phyloP scores from a whole-genome alignment of 2,888 invertebrate genomes.

The Nomada goodeniana region DNA sequence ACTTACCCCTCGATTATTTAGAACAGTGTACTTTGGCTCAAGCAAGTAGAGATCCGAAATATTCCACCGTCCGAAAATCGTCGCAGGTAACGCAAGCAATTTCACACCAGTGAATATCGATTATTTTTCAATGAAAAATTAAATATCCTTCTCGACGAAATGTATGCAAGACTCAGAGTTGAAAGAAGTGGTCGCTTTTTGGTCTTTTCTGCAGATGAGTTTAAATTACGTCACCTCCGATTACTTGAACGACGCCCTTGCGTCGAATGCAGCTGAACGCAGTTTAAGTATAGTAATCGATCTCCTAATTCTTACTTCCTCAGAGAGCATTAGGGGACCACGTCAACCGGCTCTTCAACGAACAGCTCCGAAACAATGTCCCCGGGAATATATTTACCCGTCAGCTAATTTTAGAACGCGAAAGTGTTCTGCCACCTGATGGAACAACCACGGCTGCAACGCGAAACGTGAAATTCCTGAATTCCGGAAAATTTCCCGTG shows the following conservation, averaged over 20 bases:
- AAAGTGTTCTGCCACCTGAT: slow-evolving; percentile 39
- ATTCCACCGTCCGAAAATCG: background rate
- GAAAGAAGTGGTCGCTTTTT: background rate
- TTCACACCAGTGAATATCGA: too few species aligned
- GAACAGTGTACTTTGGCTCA: background rate
- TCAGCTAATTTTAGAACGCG: slow-evolving; percentile 58
- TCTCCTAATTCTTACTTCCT: slow-evolving; percentile 73
- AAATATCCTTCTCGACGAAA: too few species aligned
- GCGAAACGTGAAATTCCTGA: background rate
- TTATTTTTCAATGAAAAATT: too few species aligned
- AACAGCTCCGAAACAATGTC: slow-evolving; percentile 53
- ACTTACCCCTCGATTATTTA: slow-evolving; percentile 1
- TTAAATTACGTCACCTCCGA: slow-evolving; percentile 13
- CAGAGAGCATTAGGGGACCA: slow-evolving; percentile 52
- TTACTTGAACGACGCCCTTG: background rate
- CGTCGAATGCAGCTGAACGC: slow-evolving; percentile 10
- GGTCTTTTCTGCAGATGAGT: background rate
- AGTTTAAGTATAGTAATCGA: slow-evolving; percentile 69
- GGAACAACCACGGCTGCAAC: background rate
- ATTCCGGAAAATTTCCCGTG: background rate
- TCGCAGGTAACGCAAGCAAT: background rate
- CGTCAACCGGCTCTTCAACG: slow-evolving; percentile 27
- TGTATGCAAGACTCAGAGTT: background rate
- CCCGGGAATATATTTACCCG: slow-evolving; percentile 42
- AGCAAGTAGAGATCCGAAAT: background rate